phyloP scores from a whole-genome alignment of 2,797 vertebrate species.

The Vireo griseus region DNA sequence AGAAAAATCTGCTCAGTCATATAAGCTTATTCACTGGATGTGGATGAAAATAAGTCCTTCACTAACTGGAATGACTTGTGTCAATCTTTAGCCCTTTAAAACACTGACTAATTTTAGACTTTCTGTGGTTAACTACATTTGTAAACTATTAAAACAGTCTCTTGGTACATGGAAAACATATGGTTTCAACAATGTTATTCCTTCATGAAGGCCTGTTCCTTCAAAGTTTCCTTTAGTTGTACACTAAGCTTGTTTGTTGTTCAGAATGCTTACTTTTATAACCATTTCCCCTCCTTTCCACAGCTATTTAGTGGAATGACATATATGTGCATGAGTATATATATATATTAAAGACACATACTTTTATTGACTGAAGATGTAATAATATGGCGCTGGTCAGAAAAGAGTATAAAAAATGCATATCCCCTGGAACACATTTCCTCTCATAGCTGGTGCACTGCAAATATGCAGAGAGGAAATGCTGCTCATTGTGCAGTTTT shows the following conservation, averaged over 20 bases:
- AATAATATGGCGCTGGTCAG: neutral
- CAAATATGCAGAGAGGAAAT: neutral
- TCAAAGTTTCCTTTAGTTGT: constrained; percentile 38
- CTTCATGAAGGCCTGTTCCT: constrained; percentile 49
- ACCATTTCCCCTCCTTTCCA: constrained; percentile 32
- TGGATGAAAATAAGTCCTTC: constrained; percentile 57
- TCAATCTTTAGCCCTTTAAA: constrained; percentile 58
- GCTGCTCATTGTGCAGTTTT: neutral
- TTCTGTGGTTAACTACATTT: constrained; percentile 67
- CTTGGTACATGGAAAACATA: constrained; percentile 60
- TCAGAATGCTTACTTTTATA: constrained; percentile 39
- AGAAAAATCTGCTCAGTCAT: constrained; percentile 12
- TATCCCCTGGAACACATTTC: neutral
- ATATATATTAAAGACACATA: neutral
- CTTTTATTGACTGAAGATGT: neutral
- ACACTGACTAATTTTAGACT: constrained; percentile 67
- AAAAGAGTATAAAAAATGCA: neutral
- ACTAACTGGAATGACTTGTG: constrained; percentile 54
- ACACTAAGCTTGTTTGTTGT: constrained; percentile 33
- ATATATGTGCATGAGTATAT: neutral
- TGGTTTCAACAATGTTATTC: constrained; percentile 59
- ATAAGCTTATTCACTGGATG: constrained; percentile 29
- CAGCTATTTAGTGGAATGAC: constrained; percentile 30
- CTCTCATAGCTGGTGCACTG: neutral
- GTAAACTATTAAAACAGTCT: constrained; percentile 59